Evolutionary conservation across 37 sponge, comb jelly and placozoan species (phyloP), one percentile per base, ranked within the genome.

Genomic region (Ianthella basta): DNA sequence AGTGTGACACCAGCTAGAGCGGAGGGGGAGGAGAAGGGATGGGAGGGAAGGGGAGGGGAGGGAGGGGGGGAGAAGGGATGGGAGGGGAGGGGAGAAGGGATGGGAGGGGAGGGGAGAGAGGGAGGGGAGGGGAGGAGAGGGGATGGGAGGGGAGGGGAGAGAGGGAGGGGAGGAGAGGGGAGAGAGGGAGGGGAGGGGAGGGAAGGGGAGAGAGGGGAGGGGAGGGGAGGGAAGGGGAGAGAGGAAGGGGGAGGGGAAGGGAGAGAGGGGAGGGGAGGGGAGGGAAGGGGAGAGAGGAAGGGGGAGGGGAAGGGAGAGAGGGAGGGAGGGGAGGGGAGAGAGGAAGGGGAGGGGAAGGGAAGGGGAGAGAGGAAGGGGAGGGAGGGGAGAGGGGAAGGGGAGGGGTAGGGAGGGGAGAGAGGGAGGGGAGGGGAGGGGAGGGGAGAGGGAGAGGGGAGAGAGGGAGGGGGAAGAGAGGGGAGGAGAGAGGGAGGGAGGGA

Each of bases 1-100:
- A 97, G 79, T 0, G 95, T 87, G 0, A 65, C 36, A 23, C 79
- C 77, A 33, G 94, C 93, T 64, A 41, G 12, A 54, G 59, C 0
- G 32, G 0, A 66, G 84, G 56, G 91, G 91, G 79, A 87, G 91
- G 37, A 94, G 59, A 36, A 10, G 50, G 50, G 50, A 10, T 8
- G 8, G 50, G 50, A 44, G 50, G 8, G 6, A 44, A 44, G n/a
- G n/a, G n/a, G n/a, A n/a, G n/a, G n/a, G n/a, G n/a, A n/a, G n/a
- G n/a, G n/a, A n/a, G n/a, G n/a, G n/a, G n/a, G n/a, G n/a, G n/a
- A n/a, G n/a, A n/a, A n/a, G n/a, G n/a, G n/a, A n/a, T n/a, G n/a
- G n/a, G n/a, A n/a, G n/a, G n/a, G n/a, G 50, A 44, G 50, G 50
- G 8, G 50, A 44, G 50, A 10, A 10, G 50, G 50, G 50, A 10